These are phyloP conservation scores for Orcinus orca DNA, from an alignment of 2,113 vertebrate genomes.

Conservation along the genomic window DNA sequence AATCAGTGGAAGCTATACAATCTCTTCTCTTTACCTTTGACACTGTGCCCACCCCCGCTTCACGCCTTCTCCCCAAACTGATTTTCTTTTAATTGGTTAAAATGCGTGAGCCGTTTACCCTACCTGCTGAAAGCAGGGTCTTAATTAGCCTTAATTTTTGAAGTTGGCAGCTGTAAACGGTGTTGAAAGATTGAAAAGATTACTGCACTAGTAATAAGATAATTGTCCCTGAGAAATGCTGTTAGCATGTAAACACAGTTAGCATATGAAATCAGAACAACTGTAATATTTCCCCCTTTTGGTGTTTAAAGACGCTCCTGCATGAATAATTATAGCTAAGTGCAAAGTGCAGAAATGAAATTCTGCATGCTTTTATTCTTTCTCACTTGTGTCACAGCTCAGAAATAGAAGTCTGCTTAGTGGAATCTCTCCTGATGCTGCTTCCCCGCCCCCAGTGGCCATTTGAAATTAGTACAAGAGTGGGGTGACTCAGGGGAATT, in stretches of 20 bases:
- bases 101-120: slow-evolving; percentile 29
- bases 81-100: not conserved
- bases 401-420: not conserved
- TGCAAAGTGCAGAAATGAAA: not conserved
- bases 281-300: slow-evolving; percentile 49
- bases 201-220: slow-evolving; percentile 73
- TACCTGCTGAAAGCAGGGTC: slow-evolving; percentile 43
- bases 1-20: not conserved
- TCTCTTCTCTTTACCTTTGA: not conserved
- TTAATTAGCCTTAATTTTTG: slow-evolving; percentile 68
- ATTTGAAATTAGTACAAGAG: not conserved
- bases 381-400: not conserved
- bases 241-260: slow-evolving; percentile 68
- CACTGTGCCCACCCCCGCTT: not conserved
- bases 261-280: slow-evolving; percentile 55
- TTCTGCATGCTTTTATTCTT: not conserved
- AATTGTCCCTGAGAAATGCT: slow-evolving; percentile 77
- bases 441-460: not conserved
- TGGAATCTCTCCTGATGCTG: not conserved
- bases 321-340: slow-evolving; percentile 51
- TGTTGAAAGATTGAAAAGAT: slow-evolving; percentile 71
- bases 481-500: not conserved
- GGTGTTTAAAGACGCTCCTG: slow-evolving; percentile 64
- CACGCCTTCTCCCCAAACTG: not conserved
- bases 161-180: slow-evolving; percentile 68